Evolutionary conservation across 2,113 vertebrate species (phyloP).

Genomic region (Phaetusa simplex): DNA sequence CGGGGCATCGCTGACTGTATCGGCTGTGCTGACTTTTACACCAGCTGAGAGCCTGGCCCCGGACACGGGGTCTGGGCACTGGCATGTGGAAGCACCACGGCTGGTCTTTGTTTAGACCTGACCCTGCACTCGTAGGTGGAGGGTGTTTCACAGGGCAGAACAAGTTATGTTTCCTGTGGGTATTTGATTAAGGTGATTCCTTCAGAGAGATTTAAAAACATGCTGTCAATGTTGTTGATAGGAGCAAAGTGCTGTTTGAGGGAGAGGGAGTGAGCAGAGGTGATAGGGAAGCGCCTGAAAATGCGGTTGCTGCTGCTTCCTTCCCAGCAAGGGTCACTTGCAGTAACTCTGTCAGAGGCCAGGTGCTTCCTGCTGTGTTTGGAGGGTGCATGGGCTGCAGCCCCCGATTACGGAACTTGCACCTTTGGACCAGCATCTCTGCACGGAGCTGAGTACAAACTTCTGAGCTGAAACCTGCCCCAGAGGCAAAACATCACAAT

Average conservation of each 20-base stretch:
- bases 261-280: background rate
- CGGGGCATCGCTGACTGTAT: fast-evolving
- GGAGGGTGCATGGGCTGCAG: background rate
- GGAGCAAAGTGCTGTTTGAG: background rate
- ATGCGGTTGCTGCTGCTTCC: background rate
- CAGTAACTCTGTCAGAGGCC: background rate
- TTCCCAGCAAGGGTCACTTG: background rate
- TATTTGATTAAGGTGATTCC: background rate
- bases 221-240: background rate
- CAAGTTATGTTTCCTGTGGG: background rate
- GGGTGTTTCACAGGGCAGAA: background rate
- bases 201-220: background rate
- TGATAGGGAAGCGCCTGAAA: background rate
- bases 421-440: background rate
- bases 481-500: fast-evolving
- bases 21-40: background rate
- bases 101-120: background rate
- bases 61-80: fast-evolving
- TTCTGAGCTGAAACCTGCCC: background rate
- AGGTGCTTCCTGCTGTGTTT: background rate
- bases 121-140: background rate
- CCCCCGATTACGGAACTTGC: background rate
- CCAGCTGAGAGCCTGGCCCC: background rate
- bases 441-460: background rate
- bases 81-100: fast-evolving